Base-by-base conservation (phyloP, 1,140 invertebrate species). In the Achatina immaculata region DNA sequence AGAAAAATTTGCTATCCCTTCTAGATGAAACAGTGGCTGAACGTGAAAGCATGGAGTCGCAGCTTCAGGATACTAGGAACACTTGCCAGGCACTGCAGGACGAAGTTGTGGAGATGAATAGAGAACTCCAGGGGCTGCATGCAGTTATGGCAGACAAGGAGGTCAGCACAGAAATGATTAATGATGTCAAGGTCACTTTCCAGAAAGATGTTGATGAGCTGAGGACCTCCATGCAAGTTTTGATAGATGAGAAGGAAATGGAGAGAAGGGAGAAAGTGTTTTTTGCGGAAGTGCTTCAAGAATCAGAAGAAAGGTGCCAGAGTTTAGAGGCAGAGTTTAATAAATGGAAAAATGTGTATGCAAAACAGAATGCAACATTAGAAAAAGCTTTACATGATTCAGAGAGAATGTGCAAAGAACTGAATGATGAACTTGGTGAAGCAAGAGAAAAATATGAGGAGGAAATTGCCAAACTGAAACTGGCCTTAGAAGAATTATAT, bases 31-130 rank as follows among this genome's bases (percentile, higher is more conserved):
- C 76, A 9, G 72, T 66, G 4, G 82, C 74, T 66, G 80, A 78
- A 66, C 79, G 75, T n/a, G 82, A 78, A 36, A 62, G 42, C 48
- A 73, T 77, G 21, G 82, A 80, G n/a, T n/a, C 65, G 34, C 36
- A 72, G 34, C 43, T 85, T n/a, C 79, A 81, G 62, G 73, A 71
- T 21, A 80, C 82, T 0, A 45, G 73, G 51, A 36, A n/a, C 9
- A 31, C 65, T n/a, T 83, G 76, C 40, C 34, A 80, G 24, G 34
- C 58, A 11, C 76, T 88, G 69, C 81, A 85, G 58, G 82, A 85
- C 62, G 80, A 85, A 73, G 81, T 88, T 3, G 80, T 81, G 40
- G 81, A 85, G 28, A 76, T 88, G 68, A 71, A 21, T 31, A n/a
- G 31, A 68, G 74, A 81, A 58, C 71, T 81, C 36, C 58, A 81